These are phyloP conservation scores for Megamerina dolium DNA, from an alignment of 2,888 invertebrate genomes.

Conservation along the genomic window DNA sequence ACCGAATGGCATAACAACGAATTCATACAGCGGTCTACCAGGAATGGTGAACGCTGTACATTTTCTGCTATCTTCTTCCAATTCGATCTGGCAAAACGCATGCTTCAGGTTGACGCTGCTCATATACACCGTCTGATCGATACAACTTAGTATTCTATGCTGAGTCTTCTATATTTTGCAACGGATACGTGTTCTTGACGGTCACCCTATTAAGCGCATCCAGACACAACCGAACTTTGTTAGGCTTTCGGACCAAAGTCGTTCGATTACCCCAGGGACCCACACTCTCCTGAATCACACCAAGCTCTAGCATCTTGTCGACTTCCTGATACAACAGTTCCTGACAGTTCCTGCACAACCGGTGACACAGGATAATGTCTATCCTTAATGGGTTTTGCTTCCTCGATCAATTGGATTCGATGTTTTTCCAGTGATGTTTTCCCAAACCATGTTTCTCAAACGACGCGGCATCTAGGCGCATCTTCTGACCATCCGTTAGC, in stretches of 20 bases:
- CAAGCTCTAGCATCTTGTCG: constrained; percentile 28
- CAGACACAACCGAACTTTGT: constrained; percentile 13
- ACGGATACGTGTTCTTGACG: constrained; percentile 2
- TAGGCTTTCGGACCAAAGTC: constrained; percentile 11
- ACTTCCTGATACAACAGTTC: constrained; percentile 17
- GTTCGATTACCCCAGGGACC: too few relatives aligned
- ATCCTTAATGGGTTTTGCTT: too few relatives aligned
- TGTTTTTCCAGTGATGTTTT: too few relatives aligned
- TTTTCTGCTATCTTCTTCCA: background rate
- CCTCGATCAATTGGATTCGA: too few relatives aligned
- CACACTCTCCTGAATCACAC: constrained; percentile 11
- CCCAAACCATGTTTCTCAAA: constrained; percentile 1
- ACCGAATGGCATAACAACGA: too few relatives aligned
- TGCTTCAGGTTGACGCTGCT: too few relatives aligned
- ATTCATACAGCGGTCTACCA: too few relatives aligned
- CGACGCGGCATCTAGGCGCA: background rate
- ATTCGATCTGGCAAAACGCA: constrained; percentile 9
- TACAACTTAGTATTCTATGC: too few relatives aligned
- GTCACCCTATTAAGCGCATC: constrained; percentile 24
- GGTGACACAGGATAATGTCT: too few relatives aligned
- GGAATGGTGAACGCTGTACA: background rate
- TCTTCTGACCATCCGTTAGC: background rate
- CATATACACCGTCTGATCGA: constrained; percentile 14
- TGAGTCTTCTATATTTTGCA: too few relatives aligned
- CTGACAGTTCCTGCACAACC: too few relatives aligned